Evolutionary conservation across 2,113 vertebrate species (phyloP).

Genomic region (Istiophorus platypterus): DNA sequence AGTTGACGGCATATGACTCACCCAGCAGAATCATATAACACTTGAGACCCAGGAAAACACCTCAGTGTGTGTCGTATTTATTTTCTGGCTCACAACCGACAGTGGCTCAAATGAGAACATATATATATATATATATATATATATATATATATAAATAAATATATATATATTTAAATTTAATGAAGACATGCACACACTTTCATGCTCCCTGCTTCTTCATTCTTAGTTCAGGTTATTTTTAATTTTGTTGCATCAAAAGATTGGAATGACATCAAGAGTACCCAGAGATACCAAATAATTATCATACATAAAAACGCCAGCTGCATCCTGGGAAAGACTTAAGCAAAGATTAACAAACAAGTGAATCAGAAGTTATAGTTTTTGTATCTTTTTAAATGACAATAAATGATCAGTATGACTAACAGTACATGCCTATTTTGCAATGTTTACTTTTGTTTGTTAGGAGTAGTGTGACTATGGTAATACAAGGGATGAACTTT

Average conservation of each 20-base stretch:
- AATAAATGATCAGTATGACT: constrained; percentile 40
- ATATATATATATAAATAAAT: neutral
- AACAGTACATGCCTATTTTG: constrained; percentile 7
- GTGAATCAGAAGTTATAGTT: constrained; percentile 18
- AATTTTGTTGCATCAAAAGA: neutral
- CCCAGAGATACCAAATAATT: constrained; percentile 10
- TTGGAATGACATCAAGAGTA: constrained; percentile 11
- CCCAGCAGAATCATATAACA: constrained; percentile 38
- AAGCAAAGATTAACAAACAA: constrained; percentile 25
- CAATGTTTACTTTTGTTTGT: constrained; percentile 29
- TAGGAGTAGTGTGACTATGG: constrained; percentile 3
- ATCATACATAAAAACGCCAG: constrained; percentile 16
- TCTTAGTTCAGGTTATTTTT: neutral
- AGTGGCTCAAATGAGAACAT: constrained; percentile 55
- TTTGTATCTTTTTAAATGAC: constrained; percentile 62
- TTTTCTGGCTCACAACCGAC: constrained; percentile 56
- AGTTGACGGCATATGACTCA: constrained; percentile 65
- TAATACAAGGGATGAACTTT: neutral
- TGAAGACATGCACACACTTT: constrained; percentile 18
- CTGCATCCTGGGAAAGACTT: constrained; percentile 14
- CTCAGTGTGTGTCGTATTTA: constrained; percentile 62
- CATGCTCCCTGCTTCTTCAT: constrained; percentile 21
- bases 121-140: no score
- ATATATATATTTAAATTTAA: constrained; percentile 50
- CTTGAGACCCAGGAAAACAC: constrained; percentile 71